Evolutionary conservation across 2,113 vertebrate genomes (phyloP), one percentile per base, ranked within the genome.

Genomic region (Muscicapa adusta): DNA sequence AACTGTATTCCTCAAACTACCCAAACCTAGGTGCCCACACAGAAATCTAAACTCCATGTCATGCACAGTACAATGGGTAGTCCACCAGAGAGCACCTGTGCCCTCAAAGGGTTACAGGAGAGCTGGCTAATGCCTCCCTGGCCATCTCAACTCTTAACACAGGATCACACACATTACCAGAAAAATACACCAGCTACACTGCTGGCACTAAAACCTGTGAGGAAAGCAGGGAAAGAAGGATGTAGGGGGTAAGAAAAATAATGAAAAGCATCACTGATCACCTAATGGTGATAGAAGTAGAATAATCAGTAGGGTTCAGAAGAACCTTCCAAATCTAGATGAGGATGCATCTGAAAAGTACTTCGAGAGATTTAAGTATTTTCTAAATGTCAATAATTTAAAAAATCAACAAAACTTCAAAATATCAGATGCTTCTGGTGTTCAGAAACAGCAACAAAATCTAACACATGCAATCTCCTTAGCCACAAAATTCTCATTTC

Each of bases 11-110:
- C 50, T 45, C 23, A 13, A 53, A 56, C 16, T n/a, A 19, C 22
- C 19, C 6, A 2, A 38, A 25, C 24, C 17, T 19, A 34, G 10
- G 4, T 26, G 33, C 4, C 28, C 56, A 5, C 3, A 43, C 2
- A 61, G 28, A 79, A 67, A 47, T 2, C 2, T 3, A 19, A 28
- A 14, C n/a, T 31, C 14, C 5, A 0, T 11, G 29, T 34, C 6
- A 0, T 3, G 9, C 18, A 22, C 24, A 60, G 26, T 8, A n/a
- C 13, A 65, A n/a, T 0, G 1, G 6, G 5, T 4, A 10, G 13
- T 26, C 43, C 71, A 12, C 18, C 15, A n/a, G 13, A 22, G 22
- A 75, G 43, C 23, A 38, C 12, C 13, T 16, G 6, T 8, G 26
- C 7, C 42, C 20, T 58, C 20, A 45, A 57, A 47, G 6, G 5